Conservation (phyloP, 2,888 invertebrate species). For the Mythimna albipuncta region DNA sequence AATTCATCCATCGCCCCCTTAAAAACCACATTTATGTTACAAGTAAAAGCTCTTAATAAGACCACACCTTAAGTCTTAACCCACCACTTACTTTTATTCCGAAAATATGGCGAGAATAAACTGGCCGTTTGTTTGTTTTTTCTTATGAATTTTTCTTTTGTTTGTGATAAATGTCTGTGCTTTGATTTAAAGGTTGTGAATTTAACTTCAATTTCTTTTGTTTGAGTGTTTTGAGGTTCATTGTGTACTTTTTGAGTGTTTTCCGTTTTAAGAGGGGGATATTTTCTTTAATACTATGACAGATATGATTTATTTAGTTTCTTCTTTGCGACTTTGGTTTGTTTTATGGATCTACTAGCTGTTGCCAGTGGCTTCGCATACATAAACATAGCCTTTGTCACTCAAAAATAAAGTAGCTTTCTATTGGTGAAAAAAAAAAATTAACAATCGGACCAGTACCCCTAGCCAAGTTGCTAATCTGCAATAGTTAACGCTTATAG, state of each 20-base stretch:
- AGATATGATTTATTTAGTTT: not conserved
- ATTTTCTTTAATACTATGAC: not conserved
- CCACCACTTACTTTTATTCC: constrained; percentile 47
- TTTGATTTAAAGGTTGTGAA: constrained; percentile 38
- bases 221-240: constrained; percentile 19
- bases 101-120: constrained; percentile 32
- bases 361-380: no score
- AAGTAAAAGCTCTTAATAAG: not conserved
- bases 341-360: not conserved
- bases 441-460: no score
- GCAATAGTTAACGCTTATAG: no score
- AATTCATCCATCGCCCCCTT: no score
- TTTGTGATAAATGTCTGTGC: constrained; percentile 8
- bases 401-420: no score
- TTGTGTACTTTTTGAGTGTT: constrained; percentile 18
- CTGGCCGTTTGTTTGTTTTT: constrained; percentile 20
- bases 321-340: not conserved
- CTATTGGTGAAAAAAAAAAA: no score
- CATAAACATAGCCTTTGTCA: no score
- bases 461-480: no score
- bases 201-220: constrained; percentile 35
- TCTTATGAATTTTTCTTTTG: constrained; percentile 42
- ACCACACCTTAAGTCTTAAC: constrained; percentile 5
- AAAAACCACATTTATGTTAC: not conserved
- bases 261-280: not conserved